phyloP scores from a whole-genome alignment of 2,113 vertebrate genomes.

The Antigone vipio region DNA sequence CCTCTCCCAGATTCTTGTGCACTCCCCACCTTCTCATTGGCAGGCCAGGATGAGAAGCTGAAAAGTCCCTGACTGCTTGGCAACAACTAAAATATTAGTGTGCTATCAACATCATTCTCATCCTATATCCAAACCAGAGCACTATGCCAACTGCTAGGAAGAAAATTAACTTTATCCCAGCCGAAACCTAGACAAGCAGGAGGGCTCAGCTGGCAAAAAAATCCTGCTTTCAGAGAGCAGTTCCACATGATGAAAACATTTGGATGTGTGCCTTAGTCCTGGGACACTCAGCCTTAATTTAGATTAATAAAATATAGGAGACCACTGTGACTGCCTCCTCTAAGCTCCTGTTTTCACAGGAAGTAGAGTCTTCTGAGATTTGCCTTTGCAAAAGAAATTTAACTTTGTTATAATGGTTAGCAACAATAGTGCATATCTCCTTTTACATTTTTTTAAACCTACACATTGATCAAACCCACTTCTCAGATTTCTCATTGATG shows the following conservation, averaged over 20 bases:
- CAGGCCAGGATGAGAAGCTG: too few relatives aligned
- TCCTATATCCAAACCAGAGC: too few relatives aligned
- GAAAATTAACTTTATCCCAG: too few relatives aligned
- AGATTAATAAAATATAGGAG: background rate
- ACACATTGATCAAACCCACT: background rate
- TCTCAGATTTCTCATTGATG: background rate
- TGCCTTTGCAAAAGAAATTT: background rate
- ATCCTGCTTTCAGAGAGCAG: background rate
- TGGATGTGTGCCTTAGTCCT: background rate
- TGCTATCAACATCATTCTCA: too few relatives aligned
- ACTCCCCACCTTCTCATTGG: too few relatives aligned
- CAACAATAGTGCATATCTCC: background rate
- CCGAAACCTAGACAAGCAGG: background rate
- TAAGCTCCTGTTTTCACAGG: background rate
- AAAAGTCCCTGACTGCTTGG: too few relatives aligned
- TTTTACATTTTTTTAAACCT: background rate
- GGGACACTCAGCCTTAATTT: background rate
- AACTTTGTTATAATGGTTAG: background rate
- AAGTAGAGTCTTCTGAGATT: background rate
- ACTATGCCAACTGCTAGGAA: too few relatives aligned
- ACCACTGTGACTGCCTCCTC: background rate
- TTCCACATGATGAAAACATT: background rate
- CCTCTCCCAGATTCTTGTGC: too few relatives aligned
- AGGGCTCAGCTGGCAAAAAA: background rate
- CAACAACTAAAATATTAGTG: too few relatives aligned